Conservation (phyloP, 2,113 vertebrate genomes). For the Nothocercus julius region DNA sequence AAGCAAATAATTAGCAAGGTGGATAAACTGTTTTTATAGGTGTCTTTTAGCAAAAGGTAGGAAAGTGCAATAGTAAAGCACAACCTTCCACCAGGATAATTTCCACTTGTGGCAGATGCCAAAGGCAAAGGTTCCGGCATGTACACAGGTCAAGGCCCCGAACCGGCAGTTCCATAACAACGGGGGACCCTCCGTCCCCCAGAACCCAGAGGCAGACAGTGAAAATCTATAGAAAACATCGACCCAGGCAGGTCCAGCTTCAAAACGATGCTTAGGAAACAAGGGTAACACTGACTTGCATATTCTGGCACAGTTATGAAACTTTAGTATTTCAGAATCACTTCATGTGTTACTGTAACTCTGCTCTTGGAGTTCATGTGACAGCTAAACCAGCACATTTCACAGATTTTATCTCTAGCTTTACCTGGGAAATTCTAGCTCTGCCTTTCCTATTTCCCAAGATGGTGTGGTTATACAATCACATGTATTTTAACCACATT, state of each 20-base stretch:
- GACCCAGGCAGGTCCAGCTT: neutral
- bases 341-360: constrained; percentile 11
- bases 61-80: neutral
- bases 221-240: neutral
- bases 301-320: constrained; percentile 22
- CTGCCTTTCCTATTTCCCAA: constrained; percentile 48
- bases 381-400: constrained; percentile 19
- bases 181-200: rapidly evolving
- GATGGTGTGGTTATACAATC: constrained; percentile 39
- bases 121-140: neutral
- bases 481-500: neutral
- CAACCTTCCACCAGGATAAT: neutral
- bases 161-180: neutral
- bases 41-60: neutral
- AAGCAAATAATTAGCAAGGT: neutral
- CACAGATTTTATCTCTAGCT: constrained; percentile 22
- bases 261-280: constrained; percentile 26
- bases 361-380: constrained; percentile 29
- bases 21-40: neutral
- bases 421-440: constrained; percentile 49
- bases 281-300: neutral
- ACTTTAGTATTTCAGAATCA: constrained; percentile 50
- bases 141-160: neutral
- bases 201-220: neutral
- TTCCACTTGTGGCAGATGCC: neutral